A percentile compares a stretch with the other conserved stretches of the same genome.
These are phyloP conservation scores for Zhengitettix transpicula DNA, from an alignment of 2,888 invertebrate genomes.

Conservation along the genomic window DNA sequence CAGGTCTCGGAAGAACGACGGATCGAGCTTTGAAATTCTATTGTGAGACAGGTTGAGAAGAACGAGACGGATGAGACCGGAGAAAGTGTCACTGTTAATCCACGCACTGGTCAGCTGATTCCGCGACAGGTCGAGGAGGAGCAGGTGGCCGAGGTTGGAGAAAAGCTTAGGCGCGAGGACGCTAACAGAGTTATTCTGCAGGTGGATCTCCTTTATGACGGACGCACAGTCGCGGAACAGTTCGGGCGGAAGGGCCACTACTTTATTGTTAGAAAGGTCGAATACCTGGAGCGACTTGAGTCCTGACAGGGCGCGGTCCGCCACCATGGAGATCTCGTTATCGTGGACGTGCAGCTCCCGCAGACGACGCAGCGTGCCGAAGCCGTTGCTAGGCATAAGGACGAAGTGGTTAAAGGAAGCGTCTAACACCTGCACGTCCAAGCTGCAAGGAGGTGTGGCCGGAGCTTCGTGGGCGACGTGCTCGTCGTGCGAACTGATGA, in stretches of 20 bases:
- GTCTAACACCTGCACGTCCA: slow-evolving; percentile 70
- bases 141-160: slow-evolving; percentile 65
- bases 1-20: slow-evolving; percentile 68
- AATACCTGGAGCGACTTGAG: slow-evolving; percentile 67
- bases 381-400: slow-evolving; percentile 64
- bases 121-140: slow-evolving; percentile 66
- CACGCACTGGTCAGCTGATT: slow-evolving; percentile 76
- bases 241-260: slow-evolving; percentile 72
- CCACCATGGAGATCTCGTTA: slow-evolving; percentile 78
- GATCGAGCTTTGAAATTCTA: slow-evolving; percentile 61
- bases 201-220: slow-evolving; percentile 71
- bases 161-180: slow-evolving; percentile 72
- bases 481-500: slow-evolving; percentile 43
- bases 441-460: slow-evolving; percentile 36
- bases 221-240: slow-evolving; percentile 64
- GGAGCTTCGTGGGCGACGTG: slow-evolving; percentile 24
- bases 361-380: slow-evolving; percentile 61
- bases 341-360: slow-evolving; percentile 68
- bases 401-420: slow-evolving; percentile 74
- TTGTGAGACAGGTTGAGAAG: slow-evolving; percentile 75
- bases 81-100: slow-evolving; percentile 72
- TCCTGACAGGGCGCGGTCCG: slow-evolving; percentile 65
- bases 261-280: slow-evolving; percentile 79
- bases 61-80: slow-evolving; percentile 74
- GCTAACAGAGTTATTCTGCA: slow-evolving; percentile 82